Conservation (phyloP, 1,140 invertebrate genomes). For the Bombyx mandarina region DNA sequence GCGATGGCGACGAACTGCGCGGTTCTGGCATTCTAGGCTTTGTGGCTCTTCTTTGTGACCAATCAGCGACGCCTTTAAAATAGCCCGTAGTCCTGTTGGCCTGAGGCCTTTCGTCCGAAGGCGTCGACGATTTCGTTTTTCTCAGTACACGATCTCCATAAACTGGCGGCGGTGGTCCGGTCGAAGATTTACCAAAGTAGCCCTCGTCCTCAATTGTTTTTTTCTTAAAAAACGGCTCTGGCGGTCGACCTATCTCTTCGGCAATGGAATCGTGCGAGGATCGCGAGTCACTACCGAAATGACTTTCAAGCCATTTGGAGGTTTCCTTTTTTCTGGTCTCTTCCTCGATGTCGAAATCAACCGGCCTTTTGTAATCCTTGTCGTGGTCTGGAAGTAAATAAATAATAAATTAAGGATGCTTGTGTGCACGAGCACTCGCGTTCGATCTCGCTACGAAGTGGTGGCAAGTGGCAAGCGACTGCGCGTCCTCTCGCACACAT, state of each 20-base stretch:
- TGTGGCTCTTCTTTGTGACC: constrained; percentile 77
- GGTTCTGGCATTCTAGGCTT: constrained; percentile 62
- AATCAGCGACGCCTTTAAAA: constrained; percentile 82
- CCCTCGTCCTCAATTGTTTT: constrained; percentile 72
- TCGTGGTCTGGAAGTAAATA: constrained; percentile 62
- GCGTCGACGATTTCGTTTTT: constrained; percentile 62
- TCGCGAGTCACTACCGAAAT: constrained; percentile 88
- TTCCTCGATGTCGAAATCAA: constrained; percentile 89
- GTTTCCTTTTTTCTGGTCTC: constrained; percentile 90
- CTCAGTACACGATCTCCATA: constrained; percentile 52
- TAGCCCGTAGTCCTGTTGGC: constrained; percentile 68
- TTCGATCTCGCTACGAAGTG: constrained; percentile 27
- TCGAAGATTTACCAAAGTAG: constrained; percentile 52
- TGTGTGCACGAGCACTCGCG: constrained; percentile 33
- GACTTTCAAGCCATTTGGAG: constrained; percentile 89
- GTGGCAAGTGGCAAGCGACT: constrained; percentile 21
- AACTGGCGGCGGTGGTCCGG: constrained; percentile 44
- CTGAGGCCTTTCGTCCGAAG: constrained; percentile 51
- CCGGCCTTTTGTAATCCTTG: constrained; percentile 85
- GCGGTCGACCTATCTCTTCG: constrained; percentile 70
- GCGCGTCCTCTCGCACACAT: constrained; percentile 33
- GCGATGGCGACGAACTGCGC: constrained; percentile 61
- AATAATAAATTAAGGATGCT: constrained; percentile 19
- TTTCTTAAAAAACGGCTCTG: constrained; percentile 82
- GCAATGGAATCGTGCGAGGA: constrained; percentile 77